phyloP scores from a whole-genome alignment of 1,140 invertebrate genomes.

The Myzus persicae region DNA sequence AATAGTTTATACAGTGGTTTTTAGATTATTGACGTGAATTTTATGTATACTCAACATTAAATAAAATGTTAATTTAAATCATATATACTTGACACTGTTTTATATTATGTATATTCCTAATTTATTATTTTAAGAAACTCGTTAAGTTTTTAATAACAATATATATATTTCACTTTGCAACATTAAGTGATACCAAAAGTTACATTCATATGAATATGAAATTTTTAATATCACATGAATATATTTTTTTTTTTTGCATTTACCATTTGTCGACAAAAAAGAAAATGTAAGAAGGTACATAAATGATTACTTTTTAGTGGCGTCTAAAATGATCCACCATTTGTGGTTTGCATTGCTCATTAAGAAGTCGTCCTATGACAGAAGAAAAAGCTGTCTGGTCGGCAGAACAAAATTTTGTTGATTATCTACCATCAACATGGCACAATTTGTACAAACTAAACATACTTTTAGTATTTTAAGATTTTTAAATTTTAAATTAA shows the following conservation, averaged over 20 bases:
- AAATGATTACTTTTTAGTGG: too few species aligned
- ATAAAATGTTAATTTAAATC: constrained; percentile 48
- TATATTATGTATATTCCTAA: background rate
- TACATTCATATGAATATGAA: background rate
- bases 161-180: background rate
- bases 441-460: background rate
- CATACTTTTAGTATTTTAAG: background rate
- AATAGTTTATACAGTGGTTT: constrained; percentile 45
- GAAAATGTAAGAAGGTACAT: too few species aligned
- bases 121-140: background rate
- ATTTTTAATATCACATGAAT: background rate
- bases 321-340: background rate
- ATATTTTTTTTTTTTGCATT: too few species aligned
- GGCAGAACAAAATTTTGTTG: background rate
- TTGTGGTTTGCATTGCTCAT: background rate
- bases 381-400: background rate
- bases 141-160: background rate
- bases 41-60: constrained; percentile 34
- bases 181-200: background rate
- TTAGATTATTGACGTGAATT: constrained; percentile 43
- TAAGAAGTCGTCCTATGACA: too few species aligned
- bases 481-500: background rate
- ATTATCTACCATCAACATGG: background rate
- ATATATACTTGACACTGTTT: background rate
- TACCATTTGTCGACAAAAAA: too few species aligned